Base-by-base conservation (phyloP, 1,140 invertebrate species). In the Oreohelix idahoensis region DNA sequence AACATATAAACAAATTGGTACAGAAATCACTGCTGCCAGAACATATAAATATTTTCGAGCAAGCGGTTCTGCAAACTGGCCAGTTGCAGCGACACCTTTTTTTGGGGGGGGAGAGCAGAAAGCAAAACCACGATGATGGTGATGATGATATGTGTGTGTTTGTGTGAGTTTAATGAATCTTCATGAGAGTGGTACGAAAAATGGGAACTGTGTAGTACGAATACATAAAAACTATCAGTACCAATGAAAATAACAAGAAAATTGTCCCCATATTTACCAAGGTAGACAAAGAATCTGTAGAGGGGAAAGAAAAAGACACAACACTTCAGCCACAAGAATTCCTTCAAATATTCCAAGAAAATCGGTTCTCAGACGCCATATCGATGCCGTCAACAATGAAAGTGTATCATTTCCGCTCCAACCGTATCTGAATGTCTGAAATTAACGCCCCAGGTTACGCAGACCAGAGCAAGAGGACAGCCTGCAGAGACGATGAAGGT, bases 321-420 rank as follows among this genome's bases (percentile, higher is more conserved):
- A 35, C 63, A 17, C 63, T 32, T 8, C 5, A 66, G 11, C 20
- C 63, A 8, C n/a, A 17, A 29, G 8, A 66, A 66, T 66, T 66
- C 29, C 63, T 66, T 17, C 63, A 66, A 32, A 66, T 66, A 4
- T 66, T 66, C 63, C n/a, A 8, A 2, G n/a, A 32, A 66, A 5
- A 66, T n/a, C 11, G 5, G n/a, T 32, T n/a, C 63, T 32, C 63
- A 66, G 63, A 32, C n/a, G 32, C 63, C 63, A 66, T 66, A 66
- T 66, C 63, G 63, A 66, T 35, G 63, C 63, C 63, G 63, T n/a
- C 63, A 32, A 66, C 63, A 66, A 2, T 29, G 63, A 66, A 66
- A 66, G 63, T 73, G 71, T 73, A 73, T 73, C 71, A 73, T 42
- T 73, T 73, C 71, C 71, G 71, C 39, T 73, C n/a, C 39, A 45